A percentile compares a stretch with the other conserved stretches of the same genome.
phyloP scores from a whole-genome alignment of 2,113 vertebrate species.

The Diadophis punctatus region DNA sequence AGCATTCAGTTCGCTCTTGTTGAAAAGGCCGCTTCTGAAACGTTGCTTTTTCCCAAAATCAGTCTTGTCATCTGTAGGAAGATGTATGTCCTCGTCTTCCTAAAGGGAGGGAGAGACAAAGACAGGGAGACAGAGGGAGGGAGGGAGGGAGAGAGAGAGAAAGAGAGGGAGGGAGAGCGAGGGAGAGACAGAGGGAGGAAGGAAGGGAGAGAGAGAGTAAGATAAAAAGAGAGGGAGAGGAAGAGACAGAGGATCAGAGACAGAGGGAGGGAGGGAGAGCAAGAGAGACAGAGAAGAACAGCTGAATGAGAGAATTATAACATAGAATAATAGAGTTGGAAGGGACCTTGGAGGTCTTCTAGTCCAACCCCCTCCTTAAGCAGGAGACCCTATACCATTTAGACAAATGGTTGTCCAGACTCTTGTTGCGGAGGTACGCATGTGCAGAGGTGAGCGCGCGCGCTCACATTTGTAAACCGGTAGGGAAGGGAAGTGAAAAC shows the following conservation, averaged over 20 bases:
- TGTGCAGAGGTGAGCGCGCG: no score
- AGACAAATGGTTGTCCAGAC: not conserved
- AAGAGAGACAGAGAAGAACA: no score
- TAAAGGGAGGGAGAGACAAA: not conserved
- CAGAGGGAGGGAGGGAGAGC: not conserved
- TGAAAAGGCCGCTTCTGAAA: not conserved
- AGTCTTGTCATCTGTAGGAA: not conserved
- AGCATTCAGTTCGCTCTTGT: not conserved
- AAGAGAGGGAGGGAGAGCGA: no score
- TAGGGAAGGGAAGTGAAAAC: no score
- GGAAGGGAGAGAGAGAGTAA: no score
- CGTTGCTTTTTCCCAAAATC: not conserved
- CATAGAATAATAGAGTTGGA: not conserved
- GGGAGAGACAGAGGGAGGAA: no score
- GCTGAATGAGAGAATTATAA: not conserved
- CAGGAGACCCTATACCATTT: not conserved
- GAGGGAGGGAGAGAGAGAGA: no score
- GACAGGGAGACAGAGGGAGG: no score
- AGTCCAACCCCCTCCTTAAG: not conserved
- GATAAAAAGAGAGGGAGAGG: rapidly evolving
- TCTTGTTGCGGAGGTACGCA: not conserved
- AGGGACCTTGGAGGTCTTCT: not conserved
- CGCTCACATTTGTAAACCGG: no score
- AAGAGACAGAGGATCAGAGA: no score
- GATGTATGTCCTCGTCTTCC: not conserved